Percentiles rank a stretch among this genome's conserved stretches.
These are phyloP conservation scores for Prionchulus punctatus DNA, from an alignment of 2,888 invertebrate species.

Conservation along the genomic window DNA sequence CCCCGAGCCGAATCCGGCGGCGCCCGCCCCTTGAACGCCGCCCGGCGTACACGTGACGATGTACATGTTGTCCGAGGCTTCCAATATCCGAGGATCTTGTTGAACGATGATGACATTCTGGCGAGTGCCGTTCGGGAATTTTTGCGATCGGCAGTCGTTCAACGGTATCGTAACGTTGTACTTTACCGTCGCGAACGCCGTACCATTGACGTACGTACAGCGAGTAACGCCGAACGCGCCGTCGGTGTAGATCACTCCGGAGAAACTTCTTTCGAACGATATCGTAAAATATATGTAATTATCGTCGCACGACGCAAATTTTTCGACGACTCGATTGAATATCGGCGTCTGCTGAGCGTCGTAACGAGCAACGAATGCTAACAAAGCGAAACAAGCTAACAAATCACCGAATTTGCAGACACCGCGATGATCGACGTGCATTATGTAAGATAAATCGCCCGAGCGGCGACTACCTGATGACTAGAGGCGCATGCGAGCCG, in stretches of 20 bases:
- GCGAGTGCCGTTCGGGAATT: conserved; percentile 3
- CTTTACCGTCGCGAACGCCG: neutral
- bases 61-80: conserved; percentile 10
- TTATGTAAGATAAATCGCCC: no score
- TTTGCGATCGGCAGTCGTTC: conserved; percentile 4
- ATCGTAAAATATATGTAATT: conserved; percentile 3
- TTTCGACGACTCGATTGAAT: conserved; percentile 1
- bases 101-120: conserved; percentile 13
- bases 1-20: neutral
- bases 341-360: no score
- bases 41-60: conserved; percentile 10
- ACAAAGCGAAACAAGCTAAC: no score
- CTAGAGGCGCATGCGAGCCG: no score
- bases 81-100: conserved; percentile 6
- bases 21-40: neutral
- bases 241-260: conserved; percentile 7
- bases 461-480: no score
- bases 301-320: conserved; percentile 5
- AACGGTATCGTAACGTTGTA: conserved; percentile 9
- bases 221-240: neutral
- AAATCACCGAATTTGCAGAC: no score
- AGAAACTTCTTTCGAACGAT: neutral
- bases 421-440: no score
- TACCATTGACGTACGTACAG: conserved; percentile 6
- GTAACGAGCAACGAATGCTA: no score